phyloP scores from a whole-genome alignment of 2,888 invertebrate genomes.

The Gastrophysa polygoni region DNA sequence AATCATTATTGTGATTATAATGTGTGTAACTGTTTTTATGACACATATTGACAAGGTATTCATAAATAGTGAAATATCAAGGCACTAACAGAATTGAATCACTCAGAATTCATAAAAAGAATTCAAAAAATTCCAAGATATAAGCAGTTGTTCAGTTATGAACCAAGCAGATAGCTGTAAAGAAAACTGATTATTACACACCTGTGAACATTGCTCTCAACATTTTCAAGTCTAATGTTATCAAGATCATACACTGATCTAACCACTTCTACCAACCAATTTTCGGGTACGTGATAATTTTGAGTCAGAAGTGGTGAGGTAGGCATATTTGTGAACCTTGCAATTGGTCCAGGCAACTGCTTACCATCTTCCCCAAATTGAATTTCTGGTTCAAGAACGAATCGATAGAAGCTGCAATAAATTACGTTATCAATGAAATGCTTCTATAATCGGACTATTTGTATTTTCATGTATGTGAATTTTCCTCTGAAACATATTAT shows the following conservation, averaged over 20 bases:
- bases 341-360: slow-evolving; percentile 75
- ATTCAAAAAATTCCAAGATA: no score
- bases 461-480: no score
- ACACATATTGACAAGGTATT: no score
- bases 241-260: slow-evolving; percentile 94
- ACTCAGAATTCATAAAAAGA: no score
- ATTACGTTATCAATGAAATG: neutral
- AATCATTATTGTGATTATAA: no score
- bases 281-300: slow-evolving; percentile 88
- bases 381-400: slow-evolving; percentile 89
- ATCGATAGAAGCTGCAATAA: slow-evolving; percentile 86
- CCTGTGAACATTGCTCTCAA: slow-evolving; percentile 86
- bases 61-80: no score
- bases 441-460: no score
- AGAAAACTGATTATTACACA: slow-evolving; percentile 52
- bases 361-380: slow-evolving; percentile 77
- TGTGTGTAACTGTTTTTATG: no score
- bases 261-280: slow-evolving; percentile 95
- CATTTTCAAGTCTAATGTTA: slow-evolving; percentile 93
- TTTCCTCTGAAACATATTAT: no score
- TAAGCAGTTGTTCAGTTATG: no score
- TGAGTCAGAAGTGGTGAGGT: slow-evolving; percentile 91
- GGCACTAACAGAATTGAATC: no score
- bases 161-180: no score
- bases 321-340: slow-evolving; percentile 88